phyloP scores from a whole-genome alignment of 2,888 invertebrate species.

The Drosophila incognita region DNA sequence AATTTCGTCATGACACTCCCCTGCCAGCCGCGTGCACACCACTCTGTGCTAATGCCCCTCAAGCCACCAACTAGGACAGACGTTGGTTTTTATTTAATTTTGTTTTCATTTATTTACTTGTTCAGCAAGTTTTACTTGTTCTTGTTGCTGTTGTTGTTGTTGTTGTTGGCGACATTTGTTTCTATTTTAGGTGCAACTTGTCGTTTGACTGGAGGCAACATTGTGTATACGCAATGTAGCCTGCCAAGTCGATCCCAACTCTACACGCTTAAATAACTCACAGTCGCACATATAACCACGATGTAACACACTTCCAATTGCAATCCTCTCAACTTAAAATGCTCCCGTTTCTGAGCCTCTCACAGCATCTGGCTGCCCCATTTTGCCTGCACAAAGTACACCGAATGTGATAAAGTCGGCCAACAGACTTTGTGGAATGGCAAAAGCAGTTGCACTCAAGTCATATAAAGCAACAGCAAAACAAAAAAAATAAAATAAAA shows the following conservation, averaged over 20 bases:
- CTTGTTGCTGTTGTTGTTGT: slow-evolving; percentile 14
- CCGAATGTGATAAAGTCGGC: background rate
- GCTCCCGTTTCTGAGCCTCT: background rate
- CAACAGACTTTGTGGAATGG: background rate
- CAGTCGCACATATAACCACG: slow-evolving; percentile 31
- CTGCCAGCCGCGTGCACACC: background rate
- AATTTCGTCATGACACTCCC: slow-evolving; percentile 38
- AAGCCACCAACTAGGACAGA: slow-evolving; percentile 20
- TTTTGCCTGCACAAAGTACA: slow-evolving; percentile 14
- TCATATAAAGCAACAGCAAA: background rate
- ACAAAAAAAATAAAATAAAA: slow-evolving; percentile 4
- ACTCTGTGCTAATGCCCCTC: slow-evolving; percentile 18
- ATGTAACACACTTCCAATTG: slow-evolving; percentile 43
- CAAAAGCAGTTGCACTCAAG: background rate
- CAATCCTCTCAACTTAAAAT: slow-evolving; percentile 23
- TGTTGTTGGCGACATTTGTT: slow-evolving; percentile 62
- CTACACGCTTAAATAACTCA: slow-evolving; percentile 59
- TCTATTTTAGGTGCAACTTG: slow-evolving; percentile 53
- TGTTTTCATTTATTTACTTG: slow-evolving; percentile 63
- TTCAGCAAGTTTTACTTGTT: slow-evolving; percentile 40
- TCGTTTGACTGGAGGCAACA: slow-evolving; percentile 37
- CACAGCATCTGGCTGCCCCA: slow-evolving; percentile 34
- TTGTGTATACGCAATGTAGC: slow-evolving; percentile 58
- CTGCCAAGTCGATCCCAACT: slow-evolving; percentile 16
- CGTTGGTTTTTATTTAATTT: slow-evolving; percentile 54